Evolutionary conservation across 2,888 invertebrate genomes (phyloP).

Genomic region (Hyalella azteca): DNA sequence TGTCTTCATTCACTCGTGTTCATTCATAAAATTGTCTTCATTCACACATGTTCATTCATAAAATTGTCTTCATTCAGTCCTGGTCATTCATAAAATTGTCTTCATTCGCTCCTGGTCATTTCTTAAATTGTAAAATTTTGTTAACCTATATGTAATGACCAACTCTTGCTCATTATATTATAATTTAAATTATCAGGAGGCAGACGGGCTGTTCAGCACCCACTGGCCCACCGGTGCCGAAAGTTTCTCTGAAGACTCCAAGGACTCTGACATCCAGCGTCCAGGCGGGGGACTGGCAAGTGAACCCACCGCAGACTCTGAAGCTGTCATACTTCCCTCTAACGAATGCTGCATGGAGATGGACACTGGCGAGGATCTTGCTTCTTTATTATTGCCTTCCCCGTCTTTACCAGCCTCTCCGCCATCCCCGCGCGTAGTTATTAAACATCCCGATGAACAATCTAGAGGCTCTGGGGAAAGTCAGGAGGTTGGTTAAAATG

Average conservation of each 20-base stretch:
- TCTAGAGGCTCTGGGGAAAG: conserved; percentile 7
- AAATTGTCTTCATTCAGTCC: too few relatives aligned
- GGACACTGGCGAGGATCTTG: conserved; percentile 8
- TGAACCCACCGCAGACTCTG: neutral
- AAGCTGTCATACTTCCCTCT: neutral
- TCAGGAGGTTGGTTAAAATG: neutral
- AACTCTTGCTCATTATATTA: too few relatives aligned
- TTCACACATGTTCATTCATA: too few relatives aligned
- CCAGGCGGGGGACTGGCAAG: neutral
- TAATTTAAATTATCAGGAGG: neutral
- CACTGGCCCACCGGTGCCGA: conserved; percentile 12
- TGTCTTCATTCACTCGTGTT: too few relatives aligned
- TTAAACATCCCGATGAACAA: conserved; percentile 20
- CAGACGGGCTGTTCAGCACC: conserved; percentile 6
- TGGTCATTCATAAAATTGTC: too few relatives aligned
- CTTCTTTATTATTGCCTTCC: neutral
- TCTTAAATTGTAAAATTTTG: too few relatives aligned
- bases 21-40: too few relatives aligned
- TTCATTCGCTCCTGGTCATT: too few relatives aligned
- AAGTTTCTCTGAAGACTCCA: conserved; percentile 13
- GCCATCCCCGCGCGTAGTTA: neutral
- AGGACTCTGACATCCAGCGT: conserved; percentile 3
- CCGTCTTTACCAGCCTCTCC: neutral
- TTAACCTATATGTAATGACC: too few relatives aligned
- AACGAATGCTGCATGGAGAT: conserved; percentile 14